A percentile compares a stretch with the other conserved stretches of the same genome.
Evolutionary conservation across 2,888 invertebrate species (phyloP).

Genomic region (Blastobasis lacticolella): DNA sequence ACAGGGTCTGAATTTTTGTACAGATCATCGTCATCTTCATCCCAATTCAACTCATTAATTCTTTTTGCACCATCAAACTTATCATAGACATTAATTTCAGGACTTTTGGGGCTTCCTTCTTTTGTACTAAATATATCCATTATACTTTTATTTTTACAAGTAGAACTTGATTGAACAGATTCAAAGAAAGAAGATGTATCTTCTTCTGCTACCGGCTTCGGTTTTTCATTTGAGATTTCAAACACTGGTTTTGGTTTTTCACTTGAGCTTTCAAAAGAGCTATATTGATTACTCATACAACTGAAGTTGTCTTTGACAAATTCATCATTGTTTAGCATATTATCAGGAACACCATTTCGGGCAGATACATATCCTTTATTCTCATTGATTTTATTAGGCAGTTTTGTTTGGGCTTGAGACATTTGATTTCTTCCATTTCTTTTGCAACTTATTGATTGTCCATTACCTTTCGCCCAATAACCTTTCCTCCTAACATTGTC

Average conservation of each 20-base stretch:
- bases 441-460: slow-evolving; percentile 26
- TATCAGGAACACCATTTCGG: background rate
- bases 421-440: slow-evolving; percentile 9
- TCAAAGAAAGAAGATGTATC: slow-evolving; percentile 38
- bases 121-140: slow-evolving; percentile 55
- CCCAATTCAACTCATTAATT: slow-evolving; percentile 52
- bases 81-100: slow-evolving; percentile 34
- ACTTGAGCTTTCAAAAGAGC: slow-evolving; percentile 35
- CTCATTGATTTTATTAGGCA: slow-evolving; percentile 2
- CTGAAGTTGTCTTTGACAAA: slow-evolving; percentile 38
- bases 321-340: slow-evolving; percentile 20
- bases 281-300: background rate
- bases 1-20: slow-evolving; percentile 42
- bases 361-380: background rate
- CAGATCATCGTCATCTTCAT: slow-evolving; percentile 65
- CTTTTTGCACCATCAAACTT: slow-evolving; percentile 37
- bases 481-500: slow-evolving; percentile 60
- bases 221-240: background rate
- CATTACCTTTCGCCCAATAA: slow-evolving; percentile 65
- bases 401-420: background rate
- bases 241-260: slow-evolving; percentile 24
- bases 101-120: slow-evolving; percentile 26
- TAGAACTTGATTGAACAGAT: slow-evolving; percentile 43
- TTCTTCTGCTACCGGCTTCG: slow-evolving; percentile 13
- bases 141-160: slow-evolving; percentile 52